phyloP scores from a whole-genome alignment of 2,797 vertebrate species.

The Phaenicophaeus curvirostris region DNA sequence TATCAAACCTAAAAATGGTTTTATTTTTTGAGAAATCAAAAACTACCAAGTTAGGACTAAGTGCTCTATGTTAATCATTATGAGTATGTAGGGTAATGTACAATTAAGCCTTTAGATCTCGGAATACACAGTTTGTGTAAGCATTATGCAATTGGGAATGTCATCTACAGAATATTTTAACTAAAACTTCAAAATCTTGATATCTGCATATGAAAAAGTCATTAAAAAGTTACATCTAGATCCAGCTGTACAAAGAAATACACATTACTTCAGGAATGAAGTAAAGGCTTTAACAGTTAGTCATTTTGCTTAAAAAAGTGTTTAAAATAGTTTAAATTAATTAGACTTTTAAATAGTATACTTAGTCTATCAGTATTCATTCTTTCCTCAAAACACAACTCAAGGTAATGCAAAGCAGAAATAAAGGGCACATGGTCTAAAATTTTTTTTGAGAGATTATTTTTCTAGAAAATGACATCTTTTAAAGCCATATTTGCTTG shows the following conservation, averaged over 20 bases:
- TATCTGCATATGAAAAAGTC: conserved; percentile 77
- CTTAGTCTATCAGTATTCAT: conserved; percentile 76
- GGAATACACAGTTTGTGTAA: conserved; percentile 79
- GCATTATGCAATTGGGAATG: conserved; percentile 80
- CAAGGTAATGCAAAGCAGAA: conserved; percentile 75
- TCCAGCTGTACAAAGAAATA: conserved; percentile 82
- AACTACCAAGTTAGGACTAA: conserved; percentile 76
- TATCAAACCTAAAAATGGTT: conserved; percentile 73
- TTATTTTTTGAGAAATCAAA: conserved; percentile 76
- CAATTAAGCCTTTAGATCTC: conserved; percentile 77
- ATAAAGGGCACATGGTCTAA: conserved; percentile 70
- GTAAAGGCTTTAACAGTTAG: conserved; percentile 74
- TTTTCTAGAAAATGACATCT: conserved; percentile 60
- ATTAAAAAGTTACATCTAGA: conserved; percentile 78
- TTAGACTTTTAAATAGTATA: conserved; percentile 79
- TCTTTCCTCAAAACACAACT: conserved; percentile 64
- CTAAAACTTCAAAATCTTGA: conserved; percentile 79
- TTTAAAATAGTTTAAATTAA: conserved; percentile 80
- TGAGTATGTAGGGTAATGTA: conserved; percentile 76
- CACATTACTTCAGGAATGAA: conserved; percentile 76
- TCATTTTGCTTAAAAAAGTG: conserved; percentile 77
- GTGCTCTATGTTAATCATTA: conserved; percentile 79
- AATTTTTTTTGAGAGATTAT: conserved; percentile 61
- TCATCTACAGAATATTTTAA: conserved; percentile 77
- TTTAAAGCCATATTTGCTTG: conserved; percentile 72